Evolutionary conservation across 2,888 invertebrate species (phyloP).

Genomic region (Alitta virens): DNA sequence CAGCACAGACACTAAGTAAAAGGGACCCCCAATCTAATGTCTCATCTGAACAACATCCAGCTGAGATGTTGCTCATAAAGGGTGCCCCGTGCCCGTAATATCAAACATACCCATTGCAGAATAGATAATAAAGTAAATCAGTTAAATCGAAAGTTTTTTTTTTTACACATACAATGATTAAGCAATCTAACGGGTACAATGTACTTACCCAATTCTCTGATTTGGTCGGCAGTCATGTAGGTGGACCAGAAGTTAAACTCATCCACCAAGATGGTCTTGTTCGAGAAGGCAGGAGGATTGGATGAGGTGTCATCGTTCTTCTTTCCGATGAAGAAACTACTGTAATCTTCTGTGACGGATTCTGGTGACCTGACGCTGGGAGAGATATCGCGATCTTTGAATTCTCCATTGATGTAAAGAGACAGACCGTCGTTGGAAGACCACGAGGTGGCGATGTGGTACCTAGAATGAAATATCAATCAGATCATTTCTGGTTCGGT

Average conservation of each 20-base stretch:
- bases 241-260: constrained; percentile 49
- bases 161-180: too few species aligned
- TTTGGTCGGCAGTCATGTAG: constrained; percentile 32
- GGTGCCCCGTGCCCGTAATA: too few species aligned
- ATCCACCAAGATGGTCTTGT: constrained; percentile 44
- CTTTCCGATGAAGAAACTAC: constrained; percentile 45
- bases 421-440: constrained; percentile 35
- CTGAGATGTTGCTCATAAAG: too few species aligned
- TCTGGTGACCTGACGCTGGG: background rate
- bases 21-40: too few species aligned
- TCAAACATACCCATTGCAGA: too few species aligned
- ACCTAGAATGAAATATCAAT: constrained; percentile 12
- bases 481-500: too few species aligned
- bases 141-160: background rate
- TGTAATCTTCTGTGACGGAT: background rate
- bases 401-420: constrained; percentile 47
- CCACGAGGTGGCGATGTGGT: constrained; percentile 52
- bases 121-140: background rate
- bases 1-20: too few species aligned
- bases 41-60: too few species aligned
- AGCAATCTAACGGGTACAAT: too few species aligned
- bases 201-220: constrained; percentile 43
- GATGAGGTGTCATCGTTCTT: constrained; percentile 35
- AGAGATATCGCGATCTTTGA: constrained; percentile 16
- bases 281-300: constrained; percentile 17